These are phyloP conservation scores for Pollachius pollachius DNA, from an alignment of 2,113 vertebrate genomes.

Conservation along the genomic window DNA sequence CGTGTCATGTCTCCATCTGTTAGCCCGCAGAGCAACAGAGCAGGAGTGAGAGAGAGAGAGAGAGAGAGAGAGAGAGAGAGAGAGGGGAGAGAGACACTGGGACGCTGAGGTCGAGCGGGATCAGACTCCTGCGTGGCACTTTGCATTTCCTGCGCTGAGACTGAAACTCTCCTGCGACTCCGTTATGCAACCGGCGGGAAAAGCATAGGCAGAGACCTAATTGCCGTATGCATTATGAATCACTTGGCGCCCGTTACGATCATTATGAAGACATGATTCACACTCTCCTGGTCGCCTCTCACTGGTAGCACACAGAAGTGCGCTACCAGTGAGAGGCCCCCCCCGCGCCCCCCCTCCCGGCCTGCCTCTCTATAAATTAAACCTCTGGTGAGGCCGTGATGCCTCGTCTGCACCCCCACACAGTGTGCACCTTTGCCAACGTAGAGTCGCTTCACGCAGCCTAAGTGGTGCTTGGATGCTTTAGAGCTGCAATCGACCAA, in stretches of 20 bases:
- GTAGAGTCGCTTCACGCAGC: too few relatives aligned
- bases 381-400: background rate
- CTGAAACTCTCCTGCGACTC: background rate
- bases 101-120: background rate
- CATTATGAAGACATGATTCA: background rate
- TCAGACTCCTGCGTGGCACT: background rate
- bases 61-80: background rate
- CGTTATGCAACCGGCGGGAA: constrained; percentile 7
- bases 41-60: background rate
- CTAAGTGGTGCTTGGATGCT: too few relatives aligned
- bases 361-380: background rate
- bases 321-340: too few relatives aligned
- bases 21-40: background rate
- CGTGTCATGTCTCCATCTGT: background rate
- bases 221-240: constrained; percentile 9
- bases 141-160: background rate
- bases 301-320: background rate
- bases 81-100: background rate
- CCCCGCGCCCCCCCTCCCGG: background rate
- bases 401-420: too few relatives aligned
- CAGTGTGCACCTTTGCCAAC: too few relatives aligned
- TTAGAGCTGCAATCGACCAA: too few relatives aligned
- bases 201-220: constrained; percentile 6
- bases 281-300: background rate
- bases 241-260: background rate